Evolutionary conservation across 2,888 invertebrate genomes (phyloP).

Genomic region (Dryomyza anilis): DNA sequence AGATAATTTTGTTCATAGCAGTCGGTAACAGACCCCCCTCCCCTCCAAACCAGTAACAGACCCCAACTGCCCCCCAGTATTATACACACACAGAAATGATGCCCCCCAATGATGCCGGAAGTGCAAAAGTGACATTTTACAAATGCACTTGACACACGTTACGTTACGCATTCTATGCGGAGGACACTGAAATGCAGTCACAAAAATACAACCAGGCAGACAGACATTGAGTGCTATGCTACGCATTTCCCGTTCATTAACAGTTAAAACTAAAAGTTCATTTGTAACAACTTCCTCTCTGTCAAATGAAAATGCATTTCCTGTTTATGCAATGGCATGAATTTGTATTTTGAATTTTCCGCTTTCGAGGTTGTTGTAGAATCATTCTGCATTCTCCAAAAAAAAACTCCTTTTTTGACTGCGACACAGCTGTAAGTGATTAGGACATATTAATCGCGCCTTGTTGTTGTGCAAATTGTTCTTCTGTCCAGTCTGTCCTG

Average conservation of each 20-base stretch:
- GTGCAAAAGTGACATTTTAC: conserved; percentile 23
- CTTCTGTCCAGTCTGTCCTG: not conserved
- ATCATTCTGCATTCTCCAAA: not conserved
- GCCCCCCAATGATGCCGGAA: conserved; percentile 21
- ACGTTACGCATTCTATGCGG: not conserved
- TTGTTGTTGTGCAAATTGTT: not conserved
- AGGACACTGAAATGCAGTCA: not conserved
- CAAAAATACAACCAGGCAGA: conserved; percentile 13
- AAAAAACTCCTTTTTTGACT: not conserved
- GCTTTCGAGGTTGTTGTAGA: conserved; percentile 21
- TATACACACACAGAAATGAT: not conserved
- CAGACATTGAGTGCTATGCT: too few species aligned
- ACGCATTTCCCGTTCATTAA: conserved; percentile 29
- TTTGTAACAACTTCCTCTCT: conserved; percentile 58
- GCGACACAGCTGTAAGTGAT: conserved; percentile 52
- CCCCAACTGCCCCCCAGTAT: not conserved
- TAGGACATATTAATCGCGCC: conserved; percentile 42
- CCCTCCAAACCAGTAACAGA: not conserved
- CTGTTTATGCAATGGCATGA: conserved; percentile 41
- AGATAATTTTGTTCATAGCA: not conserved
- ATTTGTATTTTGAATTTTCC: not conserved
- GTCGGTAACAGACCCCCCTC: not conserved
- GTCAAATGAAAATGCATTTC: conserved; percentile 59
- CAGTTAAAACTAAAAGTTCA: conserved; percentile 57
- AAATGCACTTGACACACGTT: conserved; percentile 20